Percentiles rank a stretch among this genome's conserved stretches.
phyloP scores from a whole-genome alignment of 2,797 vertebrate genomes.

The Enteromius argenteus region DNA sequence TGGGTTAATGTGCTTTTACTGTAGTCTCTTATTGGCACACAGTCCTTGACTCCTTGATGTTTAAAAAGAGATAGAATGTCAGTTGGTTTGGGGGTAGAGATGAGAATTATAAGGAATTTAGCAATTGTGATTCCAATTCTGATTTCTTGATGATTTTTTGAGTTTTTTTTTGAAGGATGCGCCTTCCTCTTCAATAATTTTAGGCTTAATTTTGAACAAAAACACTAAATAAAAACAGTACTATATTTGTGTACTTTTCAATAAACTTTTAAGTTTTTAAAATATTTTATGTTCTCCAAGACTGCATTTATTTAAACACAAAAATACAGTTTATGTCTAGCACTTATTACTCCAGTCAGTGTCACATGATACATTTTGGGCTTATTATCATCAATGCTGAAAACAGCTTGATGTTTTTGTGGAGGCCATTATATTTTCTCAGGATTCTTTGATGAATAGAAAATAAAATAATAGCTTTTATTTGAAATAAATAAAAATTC shows the following conservation, averaged over 20 bases:
- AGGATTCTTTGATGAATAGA: background rate
- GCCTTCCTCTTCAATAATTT: background rate
- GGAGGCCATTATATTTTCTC: background rate
- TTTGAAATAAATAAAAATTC: background rate
- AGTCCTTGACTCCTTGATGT: slow-evolving; percentile 65
- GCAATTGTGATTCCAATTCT: background rate
- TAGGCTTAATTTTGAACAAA: background rate
- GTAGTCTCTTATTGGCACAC: slow-evolving; percentile 50
- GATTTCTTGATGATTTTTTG: background rate
- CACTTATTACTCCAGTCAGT: background rate
- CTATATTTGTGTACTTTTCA: background rate
- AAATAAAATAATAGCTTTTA: background rate
- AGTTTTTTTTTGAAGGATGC: background rate
- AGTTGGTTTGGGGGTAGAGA: background rate
- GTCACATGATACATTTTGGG: background rate
- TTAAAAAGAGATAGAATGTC: slow-evolving; percentile 53
- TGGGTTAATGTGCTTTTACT: slow-evolving; percentile 64
- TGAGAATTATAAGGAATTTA: background rate
- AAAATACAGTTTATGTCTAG: background rate
- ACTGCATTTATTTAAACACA: background rate
- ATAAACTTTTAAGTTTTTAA: too few species aligned
- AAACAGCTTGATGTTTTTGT: background rate
- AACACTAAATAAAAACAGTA: background rate
- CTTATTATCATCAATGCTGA: background rate
- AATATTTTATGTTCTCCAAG: background rate